A percentile compares a stretch with the other conserved stretches of the same genome.
These are phyloP conservation scores for Macrotrachela quadricornifera DNA, from an alignment of 1,140 invertebrate genomes.

Conservation along the genomic window DNA sequence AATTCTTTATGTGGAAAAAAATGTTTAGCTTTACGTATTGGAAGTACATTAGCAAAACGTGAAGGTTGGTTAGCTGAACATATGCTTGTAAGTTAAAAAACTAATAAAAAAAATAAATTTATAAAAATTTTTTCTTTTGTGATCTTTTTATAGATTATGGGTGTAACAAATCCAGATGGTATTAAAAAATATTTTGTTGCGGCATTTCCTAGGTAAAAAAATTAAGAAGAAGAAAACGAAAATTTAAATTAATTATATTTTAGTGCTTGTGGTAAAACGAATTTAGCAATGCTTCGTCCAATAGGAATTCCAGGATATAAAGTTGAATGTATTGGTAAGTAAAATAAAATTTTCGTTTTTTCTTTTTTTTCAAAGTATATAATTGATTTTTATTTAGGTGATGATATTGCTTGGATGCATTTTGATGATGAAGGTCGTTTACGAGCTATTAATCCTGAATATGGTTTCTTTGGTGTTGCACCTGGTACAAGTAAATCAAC, in stretches of 20 bases:
- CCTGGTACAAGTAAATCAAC: slow-evolving; percentile 74
- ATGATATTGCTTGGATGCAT: slow-evolving; percentile 53
- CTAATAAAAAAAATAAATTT: too few species aligned
- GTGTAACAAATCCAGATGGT: slow-evolving; percentile 69
- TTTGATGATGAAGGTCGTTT: slow-evolving; percentile 71
- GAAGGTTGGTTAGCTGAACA: slow-evolving; percentile 98
- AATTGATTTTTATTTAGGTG: too few species aligned
- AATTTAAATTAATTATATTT: too few species aligned
- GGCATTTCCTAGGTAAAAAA: slow-evolving; percentile 57
- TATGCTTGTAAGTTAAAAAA: slow-evolving; percentile 50
- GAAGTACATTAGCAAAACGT: slow-evolving; percentile 68
- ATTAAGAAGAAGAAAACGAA: too few species aligned
- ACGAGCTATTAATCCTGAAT: slow-evolving; percentile 91
- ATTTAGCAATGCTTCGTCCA: slow-evolving; percentile 88
- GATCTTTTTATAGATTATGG: slow-evolving; percentile 42
- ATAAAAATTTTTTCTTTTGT: too few species aligned
- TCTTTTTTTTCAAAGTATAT: too few species aligned
- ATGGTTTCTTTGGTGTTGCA: slow-evolving; percentile 96
- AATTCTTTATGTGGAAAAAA: slow-evolving; percentile 98
- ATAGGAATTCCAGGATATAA: slow-evolving; percentile 68
- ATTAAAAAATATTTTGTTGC: slow-evolving; percentile 76
- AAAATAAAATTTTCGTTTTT: too few species aligned
- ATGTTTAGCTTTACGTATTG: slow-evolving; percentile 87
- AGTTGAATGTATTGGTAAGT: slow-evolving; percentile 34
- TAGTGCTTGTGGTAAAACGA: slow-evolving; percentile 89